Evolutionary conservation across 2,888 invertebrate genomes (phyloP), one percentile per base, ranked within the genome.

Genomic region (Nomada fabriciana): DNA sequence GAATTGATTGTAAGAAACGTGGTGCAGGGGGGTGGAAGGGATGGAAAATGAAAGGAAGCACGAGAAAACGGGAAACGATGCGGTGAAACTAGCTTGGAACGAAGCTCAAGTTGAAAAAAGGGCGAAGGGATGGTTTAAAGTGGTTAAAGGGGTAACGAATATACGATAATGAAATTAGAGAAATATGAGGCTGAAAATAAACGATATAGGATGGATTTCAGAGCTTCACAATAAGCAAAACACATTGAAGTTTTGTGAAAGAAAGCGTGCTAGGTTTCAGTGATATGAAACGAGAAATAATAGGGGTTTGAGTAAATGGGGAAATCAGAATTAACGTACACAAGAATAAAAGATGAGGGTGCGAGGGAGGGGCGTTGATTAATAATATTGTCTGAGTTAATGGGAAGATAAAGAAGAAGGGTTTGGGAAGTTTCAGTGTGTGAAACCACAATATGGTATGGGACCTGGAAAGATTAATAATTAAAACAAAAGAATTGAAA

Each of bases 1-100:
- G 81, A 73, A 74, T 74, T 79, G 80, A 72, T 80, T 79, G 72
- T 80, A 50, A 67, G 60, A 20, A 50, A 43, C 60, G 71, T 25
- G 43, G 7, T 13, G 36, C 23, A 10, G 7, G 53, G 71, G 11
- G 20, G 4, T 57, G 52, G 18, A 47, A 42, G 47, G 47, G 2
- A n/a, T 53, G 50, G 52, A 60, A 36, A 73, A 73, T 23, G 80
- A 69, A 68, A 68, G 53, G 61, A 57, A 53, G 73, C 53, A 36
- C 9, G 25, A 25, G 11, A 11, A 47, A 52, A 20, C 53, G 42
- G 15, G 53, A 43, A 79, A 73, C 57, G 65, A 68, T 73, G 72
- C 61, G 72, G 47, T 61, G 77, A 42, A 68, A 76, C 53, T 76
- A 68, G 76, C 60, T 78, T 59, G 20, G 43, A 53, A 50, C 25